These are phyloP conservation scores for Microhierax caerulescens DNA, from an alignment of 2,797 vertebrate genomes.

Conservation along the genomic window DNA sequence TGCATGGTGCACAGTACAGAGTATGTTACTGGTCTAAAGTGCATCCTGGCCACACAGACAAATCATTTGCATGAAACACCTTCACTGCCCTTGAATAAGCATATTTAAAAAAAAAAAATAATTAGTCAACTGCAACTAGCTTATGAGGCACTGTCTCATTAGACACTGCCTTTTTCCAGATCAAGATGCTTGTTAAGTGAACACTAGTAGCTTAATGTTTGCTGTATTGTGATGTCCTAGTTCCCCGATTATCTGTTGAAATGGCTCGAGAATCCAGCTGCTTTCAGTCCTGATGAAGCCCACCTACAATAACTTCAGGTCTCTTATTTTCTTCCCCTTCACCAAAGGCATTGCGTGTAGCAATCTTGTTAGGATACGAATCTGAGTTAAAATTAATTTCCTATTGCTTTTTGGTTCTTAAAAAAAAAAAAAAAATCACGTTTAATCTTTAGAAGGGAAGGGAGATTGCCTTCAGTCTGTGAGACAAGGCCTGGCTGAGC, in stretches of 20 bases:
- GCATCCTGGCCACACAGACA: neutral
- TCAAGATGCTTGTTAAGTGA: neutral
- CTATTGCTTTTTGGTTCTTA: neutral
- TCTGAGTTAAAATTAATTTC: neutral
- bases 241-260: neutral
- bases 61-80: neutral
- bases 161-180: neutral
- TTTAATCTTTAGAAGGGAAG: neutral
- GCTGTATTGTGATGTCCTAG: neutral
- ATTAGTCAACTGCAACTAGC: neutral
- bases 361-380: neutral
- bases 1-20: fast-evolving
- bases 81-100: neutral
- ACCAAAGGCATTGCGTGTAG: neutral
- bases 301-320: neutral
- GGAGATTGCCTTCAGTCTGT: neutral
- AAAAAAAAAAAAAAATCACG: neutral
- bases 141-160: neutral
- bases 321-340: neutral
- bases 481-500: neutral
- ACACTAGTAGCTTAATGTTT: neutral
- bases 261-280: neutral
- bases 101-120: neutral
- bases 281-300: neutral
- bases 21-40: neutral